Conservation (phyloP, 2,888 invertebrate genomes). For the Drosophila recens region DNA sequence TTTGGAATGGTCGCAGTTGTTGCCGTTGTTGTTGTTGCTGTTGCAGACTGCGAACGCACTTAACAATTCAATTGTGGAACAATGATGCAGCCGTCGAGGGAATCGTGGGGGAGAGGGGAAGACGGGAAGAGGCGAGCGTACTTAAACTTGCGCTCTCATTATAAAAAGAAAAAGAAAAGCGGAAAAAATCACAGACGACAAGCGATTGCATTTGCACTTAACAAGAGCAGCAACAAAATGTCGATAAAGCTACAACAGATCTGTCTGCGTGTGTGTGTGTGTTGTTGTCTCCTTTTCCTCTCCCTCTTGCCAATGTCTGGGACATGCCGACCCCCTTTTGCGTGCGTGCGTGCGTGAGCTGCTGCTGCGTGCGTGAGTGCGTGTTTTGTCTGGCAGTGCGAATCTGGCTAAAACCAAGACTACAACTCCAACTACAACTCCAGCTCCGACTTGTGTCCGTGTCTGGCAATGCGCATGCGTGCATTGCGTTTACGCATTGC, state of each 20-base stretch:
- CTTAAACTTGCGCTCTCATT: constrained; percentile 52
- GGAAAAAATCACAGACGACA: constrained; percentile 30
- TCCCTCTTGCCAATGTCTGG: neutral
- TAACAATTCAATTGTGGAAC: constrained; percentile 79
- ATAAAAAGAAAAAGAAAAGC: constrained; percentile 27
- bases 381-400: constrained; percentile 27
- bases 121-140: constrained; percentile 6
- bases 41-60: constrained; percentile 56
- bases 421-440: constrained; percentile 7
- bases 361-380: constrained; percentile 46
- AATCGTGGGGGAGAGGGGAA: too few species aligned
- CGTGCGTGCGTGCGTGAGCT: constrained; percentile 17
- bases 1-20: constrained; percentile 42
- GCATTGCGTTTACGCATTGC: constrained; percentile 78
- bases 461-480: constrained; percentile 72
- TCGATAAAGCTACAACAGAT: constrained; percentile 61
- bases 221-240: constrained; percentile 66
- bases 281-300: neutral
- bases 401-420: constrained; percentile 17
- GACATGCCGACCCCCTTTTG: constrained; percentile 41
- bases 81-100: constrained; percentile 38
- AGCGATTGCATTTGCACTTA: constrained; percentile 72
- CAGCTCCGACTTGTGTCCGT: constrained; percentile 10
- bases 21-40: constrained; percentile 22
- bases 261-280: constrained; percentile 1